Evolutionary conservation across 2,888 invertebrate species (phyloP), one percentile per base, ranked within the genome.

Genomic region (Drosophila siamana): DNA sequence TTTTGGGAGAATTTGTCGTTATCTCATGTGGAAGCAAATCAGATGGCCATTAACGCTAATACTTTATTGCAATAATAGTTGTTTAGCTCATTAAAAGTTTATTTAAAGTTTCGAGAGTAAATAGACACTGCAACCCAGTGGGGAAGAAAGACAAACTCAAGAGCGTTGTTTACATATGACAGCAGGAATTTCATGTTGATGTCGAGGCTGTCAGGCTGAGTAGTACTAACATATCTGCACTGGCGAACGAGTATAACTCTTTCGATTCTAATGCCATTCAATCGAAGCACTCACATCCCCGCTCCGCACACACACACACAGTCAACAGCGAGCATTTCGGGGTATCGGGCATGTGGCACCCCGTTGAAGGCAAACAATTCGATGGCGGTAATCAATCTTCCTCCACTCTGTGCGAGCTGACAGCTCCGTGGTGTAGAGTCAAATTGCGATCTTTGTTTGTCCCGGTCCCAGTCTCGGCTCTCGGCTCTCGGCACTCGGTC

Each of bases 361-460:
- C 77, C 70, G 33, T 80, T 80, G 59, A 81, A 77, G 71, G 79
- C 86, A 88, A 89, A 91, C 90, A 91, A 88, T 91, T 91, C 88
- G 90, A 92, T 92, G 92, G 92, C 92, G 91, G 92, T 92, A 92
- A 92, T 92, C 92, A 92, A 92, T 92, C 92, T 92, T 92, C 91
- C 90, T 92, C 90, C 89, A 89, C 90, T 89, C 91, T 88, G 89
- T 90, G 86, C 87, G 76, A 90, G 90, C 86, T 92, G 92, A 92
- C 92, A 92, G 92, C 90, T 91, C 81, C 90, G 91, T 91, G 90
- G 91, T 91, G 90, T 91, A 90, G 90, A 91, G 90, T 91, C 90
- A 90, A 91, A 90, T 91, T 91, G 90, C 90, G 85, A 91, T 85
- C 81, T 90, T 86, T 91, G 90, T 89, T 81, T 83, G 80, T 76